Evolutionary conservation across 2,888 invertebrate species (phyloP).

Genomic region (Sinohyriopsis cumingii): DNA sequence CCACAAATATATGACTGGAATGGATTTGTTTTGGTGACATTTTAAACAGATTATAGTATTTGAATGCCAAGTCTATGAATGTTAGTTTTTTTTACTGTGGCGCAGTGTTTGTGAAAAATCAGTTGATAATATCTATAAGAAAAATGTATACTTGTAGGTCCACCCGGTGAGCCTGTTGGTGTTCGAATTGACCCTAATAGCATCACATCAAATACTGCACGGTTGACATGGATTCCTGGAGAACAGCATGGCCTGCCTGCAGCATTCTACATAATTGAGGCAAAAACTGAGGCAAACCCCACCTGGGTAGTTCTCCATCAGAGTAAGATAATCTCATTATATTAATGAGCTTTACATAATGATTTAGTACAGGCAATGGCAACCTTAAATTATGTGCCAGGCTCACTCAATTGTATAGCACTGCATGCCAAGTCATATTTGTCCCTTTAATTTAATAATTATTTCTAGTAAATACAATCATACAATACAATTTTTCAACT

Average conservation of each 20-base stretch:
- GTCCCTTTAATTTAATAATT: too few species aligned
- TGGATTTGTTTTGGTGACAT: not conserved
- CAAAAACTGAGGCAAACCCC: constrained; percentile 33
- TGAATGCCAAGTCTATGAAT: too few species aligned
- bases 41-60: too few species aligned
- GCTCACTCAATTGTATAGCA: too few species aligned
- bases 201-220: constrained; percentile 35
- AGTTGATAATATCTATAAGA: too few species aligned
- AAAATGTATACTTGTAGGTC: constrained; percentile 39
- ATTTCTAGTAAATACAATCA: too few species aligned
- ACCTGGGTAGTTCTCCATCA: constrained; percentile 45
- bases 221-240: constrained; percentile 54
- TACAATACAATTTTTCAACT: too few species aligned
- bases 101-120: too few species aligned
- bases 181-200: constrained; percentile 41
- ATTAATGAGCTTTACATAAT: not conserved
- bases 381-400: too few species aligned
- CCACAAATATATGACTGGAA: not conserved
- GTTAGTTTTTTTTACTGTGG: too few species aligned
- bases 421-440: too few species aligned
- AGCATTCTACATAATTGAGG: constrained; percentile 54
- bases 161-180: constrained; percentile 59
- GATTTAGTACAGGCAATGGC: too few species aligned
- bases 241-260: constrained; percentile 47
- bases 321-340: constrained; percentile 26